Percentiles rank a stretch among this genome's conserved stretches.
phyloP scores from a whole-genome alignment of 2,888 invertebrate genomes.

The Aporophyla lueneburgensis region DNA sequence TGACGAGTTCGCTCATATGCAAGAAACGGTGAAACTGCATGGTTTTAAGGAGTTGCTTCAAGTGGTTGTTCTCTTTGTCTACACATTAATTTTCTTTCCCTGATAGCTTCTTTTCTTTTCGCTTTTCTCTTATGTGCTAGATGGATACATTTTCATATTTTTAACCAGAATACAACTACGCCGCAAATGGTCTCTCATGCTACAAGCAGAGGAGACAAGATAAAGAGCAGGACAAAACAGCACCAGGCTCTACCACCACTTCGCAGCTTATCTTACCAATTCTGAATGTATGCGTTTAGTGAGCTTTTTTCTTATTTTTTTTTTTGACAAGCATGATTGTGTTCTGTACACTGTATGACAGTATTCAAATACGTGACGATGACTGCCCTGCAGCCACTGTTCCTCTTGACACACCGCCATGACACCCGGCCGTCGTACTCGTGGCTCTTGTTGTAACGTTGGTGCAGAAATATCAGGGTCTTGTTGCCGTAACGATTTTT shows the following conservation, averaged over 20 bases:
- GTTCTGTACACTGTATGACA: conserved; percentile 45
- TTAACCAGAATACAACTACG: neutral
- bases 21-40: neutral
- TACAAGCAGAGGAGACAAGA: too few species aligned
- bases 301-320: neutral
- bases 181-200: neutral
- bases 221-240: neutral
- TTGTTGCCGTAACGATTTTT: conserved; percentile 61
- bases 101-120: neutral
- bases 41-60: neutral
- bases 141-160: neutral
- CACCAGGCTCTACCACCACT: neutral
- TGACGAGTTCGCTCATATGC: too few species aligned
- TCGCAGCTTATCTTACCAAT: too few species aligned
- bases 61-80: too few species aligned
- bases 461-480: conserved; percentile 65
- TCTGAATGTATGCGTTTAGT: neutral
- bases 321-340: conserved; percentile 50
- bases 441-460: conserved; percentile 70
- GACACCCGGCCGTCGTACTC: conserved; percentile 56
- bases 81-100: neutral
- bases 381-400: conserved; percentile 66
- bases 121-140: neutral
- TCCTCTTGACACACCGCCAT: conserved; percentile 74
- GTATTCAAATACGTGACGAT: conserved; percentile 63